Evolutionary conservation across 2,888 invertebrate genomes (phyloP).

Genomic region (Drosophila nr. medialis): DNA sequence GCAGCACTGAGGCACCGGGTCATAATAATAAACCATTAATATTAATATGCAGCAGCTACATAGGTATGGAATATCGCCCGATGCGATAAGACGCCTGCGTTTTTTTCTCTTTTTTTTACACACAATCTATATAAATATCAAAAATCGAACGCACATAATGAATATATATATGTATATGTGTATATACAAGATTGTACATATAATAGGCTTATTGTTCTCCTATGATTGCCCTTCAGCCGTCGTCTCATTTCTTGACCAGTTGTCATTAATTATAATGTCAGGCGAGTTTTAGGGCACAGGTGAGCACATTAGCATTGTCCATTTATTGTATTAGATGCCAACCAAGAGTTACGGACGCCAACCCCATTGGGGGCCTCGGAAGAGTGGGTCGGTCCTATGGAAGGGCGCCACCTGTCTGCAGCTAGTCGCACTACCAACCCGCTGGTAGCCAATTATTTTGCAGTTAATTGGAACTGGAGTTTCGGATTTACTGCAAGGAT

Average conservation of each 20-base stretch:
- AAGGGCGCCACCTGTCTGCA: conserved; percentile 45
- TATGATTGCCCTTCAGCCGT: conserved; percentile 56
- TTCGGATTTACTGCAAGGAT: conserved; percentile 7
- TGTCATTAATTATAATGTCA: conserved; percentile 78
- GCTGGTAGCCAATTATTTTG: conserved; percentile 19
- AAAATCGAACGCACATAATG: conserved; percentile 58
- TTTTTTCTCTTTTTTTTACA: conserved; percentile 24
- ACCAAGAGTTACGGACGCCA: conserved; percentile 11
- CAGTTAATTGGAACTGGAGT: conserved; percentile 10
- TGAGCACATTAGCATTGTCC: conserved; percentile 68
- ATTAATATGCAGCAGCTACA: conserved; percentile 60
- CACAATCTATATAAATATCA: conserved; percentile 34
- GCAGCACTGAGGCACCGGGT: conserved; percentile 65
- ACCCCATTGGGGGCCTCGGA: conserved; percentile 1
- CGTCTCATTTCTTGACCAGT: conserved; percentile 35
- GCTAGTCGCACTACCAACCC: conserved; percentile 6
- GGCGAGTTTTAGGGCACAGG: conserved; percentile 45
- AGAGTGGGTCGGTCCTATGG: neutral
- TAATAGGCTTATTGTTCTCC: conserved; percentile 52
- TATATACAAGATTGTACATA: conserved; percentile 17
- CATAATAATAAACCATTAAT: conserved; percentile 79
- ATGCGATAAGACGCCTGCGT: conserved; percentile 56
- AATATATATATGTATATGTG: neutral
- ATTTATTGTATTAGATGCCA: conserved; percentile 65
- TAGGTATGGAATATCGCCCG: conserved; percentile 22